phyloP scores from a whole-genome alignment of 2,888 invertebrate species.

The Mellilla xanthometata region DNA sequence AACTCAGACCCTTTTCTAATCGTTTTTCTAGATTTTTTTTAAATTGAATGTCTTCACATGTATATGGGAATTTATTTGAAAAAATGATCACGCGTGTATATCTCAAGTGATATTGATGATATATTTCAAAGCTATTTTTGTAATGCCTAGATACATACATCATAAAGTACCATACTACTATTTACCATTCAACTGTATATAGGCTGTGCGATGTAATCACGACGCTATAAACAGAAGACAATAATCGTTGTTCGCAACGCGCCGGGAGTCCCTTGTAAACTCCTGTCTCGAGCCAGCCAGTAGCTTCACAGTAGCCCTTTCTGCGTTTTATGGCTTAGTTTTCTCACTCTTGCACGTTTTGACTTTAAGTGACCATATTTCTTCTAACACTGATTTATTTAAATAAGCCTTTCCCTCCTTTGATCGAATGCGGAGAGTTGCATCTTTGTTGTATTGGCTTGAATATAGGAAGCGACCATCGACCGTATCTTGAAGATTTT shows the following conservation, averaged over 20 bases:
- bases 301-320: slow-evolving; percentile 34
- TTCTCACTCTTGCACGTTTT: slow-evolving; percentile 1
- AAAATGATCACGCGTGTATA: too few relatives aligned
- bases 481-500: not conserved
- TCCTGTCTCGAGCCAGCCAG: slow-evolving; percentile 42
- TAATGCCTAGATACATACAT: too few relatives aligned
- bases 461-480: not conserved
- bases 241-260: slow-evolving; percentile 60
- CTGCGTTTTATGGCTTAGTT: slow-evolving; percentile 14
- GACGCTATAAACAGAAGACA: slow-evolving; percentile 61
- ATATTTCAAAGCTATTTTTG: too few relatives aligned
- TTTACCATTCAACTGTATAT: slow-evolving; percentile 29
- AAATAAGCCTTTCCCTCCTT: not conserved
- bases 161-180: not conserved
- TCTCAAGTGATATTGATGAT: too few relatives aligned
- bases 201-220: slow-evolving; percentile 54
- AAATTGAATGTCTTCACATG: too few relatives aligned
- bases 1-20: too few relatives aligned
- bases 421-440: not conserved
- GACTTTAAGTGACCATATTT: slow-evolving; percentile 4
- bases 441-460: too few relatives aligned
- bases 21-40: too few relatives aligned
- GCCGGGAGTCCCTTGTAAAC: slow-evolving; percentile 54
- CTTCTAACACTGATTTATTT: slow-evolving; percentile 4
- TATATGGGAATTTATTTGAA: too few relatives aligned